Conservation (phyloP, 2,113 vertebrate species). For the Puffinus mauretanicus region DNA sequence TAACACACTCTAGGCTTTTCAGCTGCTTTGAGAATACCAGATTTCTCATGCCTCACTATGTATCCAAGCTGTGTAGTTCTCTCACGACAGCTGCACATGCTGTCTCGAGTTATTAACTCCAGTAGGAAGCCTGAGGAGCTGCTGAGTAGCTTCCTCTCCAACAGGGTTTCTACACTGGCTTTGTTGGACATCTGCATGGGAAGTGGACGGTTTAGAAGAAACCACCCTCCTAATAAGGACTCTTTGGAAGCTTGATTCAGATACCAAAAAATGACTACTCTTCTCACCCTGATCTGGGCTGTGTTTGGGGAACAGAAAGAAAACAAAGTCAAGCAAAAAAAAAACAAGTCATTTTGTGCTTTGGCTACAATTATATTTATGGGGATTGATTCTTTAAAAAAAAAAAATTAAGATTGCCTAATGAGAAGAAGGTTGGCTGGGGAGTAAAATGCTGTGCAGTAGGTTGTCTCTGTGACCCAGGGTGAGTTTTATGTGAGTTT, state of each 20-base stretch:
- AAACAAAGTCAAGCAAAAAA: background rate
- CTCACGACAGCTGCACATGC: background rate
- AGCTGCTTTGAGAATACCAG: background rate
- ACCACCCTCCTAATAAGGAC: background rate
- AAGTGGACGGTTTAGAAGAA: background rate
- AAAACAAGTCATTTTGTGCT: background rate
- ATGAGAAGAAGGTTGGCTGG: background rate
- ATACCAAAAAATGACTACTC: background rate
- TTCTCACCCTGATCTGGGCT: background rate
- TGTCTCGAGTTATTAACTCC: constrained; percentile 22
- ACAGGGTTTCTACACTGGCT: background rate
- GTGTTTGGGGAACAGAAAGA: background rate
- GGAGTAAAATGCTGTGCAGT: background rate
- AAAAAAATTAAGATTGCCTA: too few relatives aligned
- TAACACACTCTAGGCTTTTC: background rate
- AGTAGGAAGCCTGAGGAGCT: background rate
- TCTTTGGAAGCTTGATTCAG: background rate
- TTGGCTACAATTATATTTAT: background rate
- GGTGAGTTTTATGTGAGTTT: background rate
- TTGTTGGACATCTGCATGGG: background rate
- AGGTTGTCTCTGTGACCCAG: background rate
- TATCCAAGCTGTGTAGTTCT: background rate
- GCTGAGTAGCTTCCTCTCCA: background rate
- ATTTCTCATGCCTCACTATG: background rate
- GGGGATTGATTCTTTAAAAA: background rate